These are phyloP conservation scores for Eonycteris spelaea DNA, from an alignment of 2,113 vertebrate species.

Conservation along the genomic window DNA sequence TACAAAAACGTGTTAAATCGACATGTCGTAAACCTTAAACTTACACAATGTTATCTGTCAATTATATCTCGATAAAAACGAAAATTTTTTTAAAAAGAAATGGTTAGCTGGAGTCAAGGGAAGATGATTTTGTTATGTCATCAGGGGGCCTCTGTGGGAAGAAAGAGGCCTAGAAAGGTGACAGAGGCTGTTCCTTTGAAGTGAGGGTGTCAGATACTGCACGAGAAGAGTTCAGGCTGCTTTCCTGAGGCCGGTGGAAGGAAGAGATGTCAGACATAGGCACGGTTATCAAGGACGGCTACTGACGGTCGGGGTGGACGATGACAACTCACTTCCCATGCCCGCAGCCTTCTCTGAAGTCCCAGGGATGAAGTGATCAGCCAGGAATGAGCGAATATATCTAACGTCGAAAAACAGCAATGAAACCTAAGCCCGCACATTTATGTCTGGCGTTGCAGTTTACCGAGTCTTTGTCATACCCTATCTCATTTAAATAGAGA, in stretches of 20 bases:
- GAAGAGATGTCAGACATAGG: neutral
- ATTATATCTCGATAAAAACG: neutral
- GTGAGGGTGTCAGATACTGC: neutral
- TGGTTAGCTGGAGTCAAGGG: too few relatives aligned
- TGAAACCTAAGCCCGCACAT: accelerated
- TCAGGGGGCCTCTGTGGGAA: neutral
- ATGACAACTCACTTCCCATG: neutral
- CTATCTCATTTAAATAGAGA: neutral
- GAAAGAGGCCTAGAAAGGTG: neutral
- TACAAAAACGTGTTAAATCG: neutral
- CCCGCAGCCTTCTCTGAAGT: neutral
- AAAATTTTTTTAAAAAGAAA: neutral
- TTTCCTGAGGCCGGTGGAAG: neutral
- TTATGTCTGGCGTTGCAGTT: neutral
- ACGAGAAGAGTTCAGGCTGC: neutral
- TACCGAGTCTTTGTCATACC: neutral
- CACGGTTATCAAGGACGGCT: accelerated
- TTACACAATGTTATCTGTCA: neutral
- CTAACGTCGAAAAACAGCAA: neutral
- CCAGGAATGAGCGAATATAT: neutral
- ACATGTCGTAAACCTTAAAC: too few relatives aligned
- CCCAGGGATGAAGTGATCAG: neutral
- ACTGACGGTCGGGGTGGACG: neutral
- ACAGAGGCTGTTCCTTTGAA: neutral
- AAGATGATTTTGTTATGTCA: neutral